Base-by-base conservation (phyloP, 2,797 vertebrate species). In the Periparus ater region DNA sequence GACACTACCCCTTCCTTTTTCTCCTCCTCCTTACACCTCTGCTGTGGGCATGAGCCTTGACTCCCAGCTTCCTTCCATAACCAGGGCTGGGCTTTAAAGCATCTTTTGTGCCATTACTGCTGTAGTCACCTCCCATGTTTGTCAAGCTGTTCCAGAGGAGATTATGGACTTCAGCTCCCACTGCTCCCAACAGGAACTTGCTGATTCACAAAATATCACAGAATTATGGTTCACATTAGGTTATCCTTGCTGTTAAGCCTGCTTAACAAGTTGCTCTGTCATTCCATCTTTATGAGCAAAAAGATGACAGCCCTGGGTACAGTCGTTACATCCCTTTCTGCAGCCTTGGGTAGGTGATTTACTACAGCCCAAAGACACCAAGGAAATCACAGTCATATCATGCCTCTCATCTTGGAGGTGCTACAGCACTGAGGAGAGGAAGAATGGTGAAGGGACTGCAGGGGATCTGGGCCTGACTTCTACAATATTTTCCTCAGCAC, bases 131-230 rank as follows among this genome's bases (percentile, higher is more conserved):
- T 78, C 47, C 13, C 12, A 5, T 1, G 1, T 51, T 60, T 60
- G 23, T 45, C 62, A 70, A 32, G 20, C 20, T 71, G 3, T 36
- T 30, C 4, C 48, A 60, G 79, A 70, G 40, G 9, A 38, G 18
- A 25, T 17, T 3, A 2, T 3, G 20, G 53, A 22, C 11, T 70
- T 73, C 60, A 77, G 23, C 10, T 66, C 34, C 36, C 0, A 0
- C 10, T 65, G 47, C 42, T 57, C 18, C 50, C 26, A 62, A 45
- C 15, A 47, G 36, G 20, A 45, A 17, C 18, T 65, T 61, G 16
- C 34, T 75, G 53, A 22, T 42, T 23, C 13, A 17, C 5, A 4
- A 61, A 53, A 51, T 36, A 30, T 66, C 72, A 45, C 29, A 66
- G 75, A 30, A 71, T 53, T n/a, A 4, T 3, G n/a, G 58, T n/a